Conservation (phyloP, 2,797 vertebrate species). For the Brachyrhaphis roseni region DNA sequence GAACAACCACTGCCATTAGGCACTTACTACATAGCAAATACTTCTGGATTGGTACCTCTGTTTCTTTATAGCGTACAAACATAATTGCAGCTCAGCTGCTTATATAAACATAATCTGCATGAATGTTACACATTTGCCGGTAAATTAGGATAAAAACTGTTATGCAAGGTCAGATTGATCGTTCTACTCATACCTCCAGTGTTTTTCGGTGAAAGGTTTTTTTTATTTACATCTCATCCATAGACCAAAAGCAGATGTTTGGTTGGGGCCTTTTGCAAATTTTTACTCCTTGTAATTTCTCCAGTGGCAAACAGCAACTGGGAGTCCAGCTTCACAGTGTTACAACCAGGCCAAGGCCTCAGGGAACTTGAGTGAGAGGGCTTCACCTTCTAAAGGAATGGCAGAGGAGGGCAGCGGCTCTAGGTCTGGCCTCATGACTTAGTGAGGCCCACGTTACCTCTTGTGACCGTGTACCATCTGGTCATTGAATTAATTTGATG, state of each 20-base stretch:
- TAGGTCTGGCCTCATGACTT: constrained; percentile 71
- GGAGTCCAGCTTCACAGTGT: constrained; percentile 49
- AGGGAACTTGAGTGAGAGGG: constrained; percentile 57
- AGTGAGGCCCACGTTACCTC: constrained; percentile 62
- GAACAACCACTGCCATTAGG: too few relatives aligned
- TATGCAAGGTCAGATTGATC: constrained; percentile 19
- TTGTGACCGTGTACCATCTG: constrained; percentile 78
- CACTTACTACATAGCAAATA: too few relatives aligned
- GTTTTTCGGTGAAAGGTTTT: not conserved
- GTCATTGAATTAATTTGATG: constrained; percentile 52
- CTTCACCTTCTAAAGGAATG: constrained; percentile 71
- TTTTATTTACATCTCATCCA: not conserved
- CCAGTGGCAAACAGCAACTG: constrained; percentile 28
- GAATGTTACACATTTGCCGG: constrained; percentile 4
- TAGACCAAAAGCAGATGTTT: constrained; percentile 9
- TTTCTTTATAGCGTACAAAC: not conserved
- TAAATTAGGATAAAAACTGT: not conserved
- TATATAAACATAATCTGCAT: not conserved
- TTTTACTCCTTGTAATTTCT: constrained; percentile 3
- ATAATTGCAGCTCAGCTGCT: not conserved
- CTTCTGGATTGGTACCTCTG: too few relatives aligned
- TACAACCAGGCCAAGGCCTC: constrained; percentile 60
- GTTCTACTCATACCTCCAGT: constrained; percentile 4
- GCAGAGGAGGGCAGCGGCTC: constrained; percentile 68
- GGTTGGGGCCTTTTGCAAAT: constrained; percentile 3